Evolutionary conservation across 2,888 invertebrate genomes (phyloP), one percentile per base, ranked within the genome.

Genomic region (Amphimallon solstitiale): DNA sequence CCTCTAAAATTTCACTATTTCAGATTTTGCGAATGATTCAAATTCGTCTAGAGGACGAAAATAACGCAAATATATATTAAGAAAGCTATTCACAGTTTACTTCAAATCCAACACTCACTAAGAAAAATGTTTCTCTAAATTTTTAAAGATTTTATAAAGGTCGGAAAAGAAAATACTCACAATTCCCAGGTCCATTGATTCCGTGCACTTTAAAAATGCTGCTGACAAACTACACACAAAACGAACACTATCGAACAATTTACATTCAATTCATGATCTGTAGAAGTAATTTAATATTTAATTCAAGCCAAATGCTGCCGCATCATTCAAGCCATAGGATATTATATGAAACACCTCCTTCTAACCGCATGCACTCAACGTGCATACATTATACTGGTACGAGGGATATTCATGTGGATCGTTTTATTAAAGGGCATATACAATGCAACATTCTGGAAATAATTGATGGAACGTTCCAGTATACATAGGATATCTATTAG

Each of bases 201-300:
- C 19, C 45, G 19, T 17, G 2, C 15, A 45, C 9, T 34, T 34
- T 34, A 5, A 6, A 6, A 34, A 34, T 34, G 35, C 35, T 34
- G 9, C 9, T 34, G 35, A n/a, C n/a, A n/a, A 29, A 40, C 5
- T 40, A 5, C 14, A 14, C 1, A 14, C 40, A 2, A 40, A 14
- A n/a, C n/a, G 12, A 40, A 40, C 14, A 34, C 17, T 29, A 34
- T 7, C 14, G 19, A 40, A 12, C 21, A 14, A 14, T 40, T 54
- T 40, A 54, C 38, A 40, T 34, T 23, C 19, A 54, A 54, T 54
- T 54, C 54, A 38, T 54, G 21, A 21, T 21, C 40, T 40, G 38
- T n/a, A 19, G 15, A 35, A 54, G 38, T 54, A 54, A 54, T 54
- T 54, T 54, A 54, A 54, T 54, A 21, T 38, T 54, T 54, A 40